A percentile compares a stretch with the other conserved stretches of the same genome.
Evolutionary conservation across 2,113 vertebrate genomes (phyloP).

Genomic region (Burhinus bistriatus): DNA sequence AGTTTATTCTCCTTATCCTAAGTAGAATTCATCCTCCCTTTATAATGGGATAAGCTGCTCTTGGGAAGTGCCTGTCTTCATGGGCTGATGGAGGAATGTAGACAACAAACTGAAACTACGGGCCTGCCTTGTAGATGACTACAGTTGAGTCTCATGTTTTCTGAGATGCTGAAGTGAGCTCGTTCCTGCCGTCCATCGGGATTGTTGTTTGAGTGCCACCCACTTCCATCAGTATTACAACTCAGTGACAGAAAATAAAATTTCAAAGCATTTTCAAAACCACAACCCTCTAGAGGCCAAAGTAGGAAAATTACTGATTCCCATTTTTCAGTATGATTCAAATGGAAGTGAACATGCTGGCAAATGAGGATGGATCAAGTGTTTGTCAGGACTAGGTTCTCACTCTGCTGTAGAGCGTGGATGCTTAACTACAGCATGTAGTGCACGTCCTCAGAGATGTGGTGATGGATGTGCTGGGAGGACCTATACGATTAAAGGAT

Average conservation of each 20-base stretch:
- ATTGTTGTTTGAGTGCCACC: not conserved
- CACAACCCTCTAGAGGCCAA: not conserved
- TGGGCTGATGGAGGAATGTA: accelerated
- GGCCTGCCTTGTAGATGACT: not conserved
- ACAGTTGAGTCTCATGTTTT: not conserved
- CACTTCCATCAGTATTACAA: not conserved
- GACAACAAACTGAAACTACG: not conserved
- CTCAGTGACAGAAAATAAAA: not conserved
- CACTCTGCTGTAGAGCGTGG: not conserved
- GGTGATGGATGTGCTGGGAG: not conserved
- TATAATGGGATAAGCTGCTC: not conserved
- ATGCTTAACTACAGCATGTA: accelerated
- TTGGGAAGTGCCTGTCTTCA: not conserved
- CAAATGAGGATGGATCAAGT: not conserved
- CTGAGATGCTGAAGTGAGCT: not conserved
- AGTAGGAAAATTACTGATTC: not conserved
- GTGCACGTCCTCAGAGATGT: not conserved
- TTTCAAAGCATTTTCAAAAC: not conserved
- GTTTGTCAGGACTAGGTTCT: not conserved
- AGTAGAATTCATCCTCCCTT: not conserved
- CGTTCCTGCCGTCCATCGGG: not conserved
- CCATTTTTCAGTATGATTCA: not conserved
- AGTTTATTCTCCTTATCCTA: not conserved
- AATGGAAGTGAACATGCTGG: not conserved
- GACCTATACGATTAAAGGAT: not conserved